These are phyloP conservation scores for Bellardia pandia DNA, from an alignment of 2,888 invertebrate species.

Conservation along the genomic window DNA sequence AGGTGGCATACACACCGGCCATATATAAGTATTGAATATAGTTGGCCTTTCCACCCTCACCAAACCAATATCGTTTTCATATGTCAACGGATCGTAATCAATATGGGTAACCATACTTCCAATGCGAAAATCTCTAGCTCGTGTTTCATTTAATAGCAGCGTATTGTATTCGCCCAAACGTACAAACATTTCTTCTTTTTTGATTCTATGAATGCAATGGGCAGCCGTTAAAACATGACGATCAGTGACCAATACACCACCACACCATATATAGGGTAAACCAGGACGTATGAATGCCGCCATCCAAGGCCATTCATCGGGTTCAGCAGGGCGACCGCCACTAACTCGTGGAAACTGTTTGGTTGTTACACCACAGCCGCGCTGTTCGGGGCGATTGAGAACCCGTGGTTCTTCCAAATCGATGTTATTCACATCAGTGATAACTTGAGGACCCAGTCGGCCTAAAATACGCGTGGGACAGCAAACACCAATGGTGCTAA, in stretches of 20 bases:
- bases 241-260: slow-evolving; percentile 92
- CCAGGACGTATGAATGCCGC: slow-evolving; percentile 89
- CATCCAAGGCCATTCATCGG: slow-evolving; percentile 93
- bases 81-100: slow-evolving; percentile 88
- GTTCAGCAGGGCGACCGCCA: slow-evolving; percentile 87
- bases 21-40: slow-evolving; percentile 90
- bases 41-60: slow-evolving; percentile 88
- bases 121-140: slow-evolving; percentile 89
- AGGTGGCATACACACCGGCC: slow-evolving; percentile 93
- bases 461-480: slow-evolving; percentile 86
- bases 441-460: slow-evolving; percentile 79
- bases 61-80: slow-evolving; percentile 91
- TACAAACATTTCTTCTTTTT: slow-evolving; percentile 87
- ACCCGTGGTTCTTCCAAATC: slow-evolving; percentile 75
- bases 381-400: slow-evolving; percentile 80
- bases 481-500: slow-evolving; percentile 88
- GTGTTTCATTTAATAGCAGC: slow-evolving; percentile 87
- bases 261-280: slow-evolving; percentile 88
- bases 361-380: slow-evolving; percentile 84
- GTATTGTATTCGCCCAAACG: slow-evolving; percentile 94
- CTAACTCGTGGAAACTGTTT: slow-evolving; percentile 85
- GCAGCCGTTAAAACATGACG: slow-evolving; percentile 84
- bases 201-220: slow-evolving; percentile 85
- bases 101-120: slow-evolving; percentile 88
- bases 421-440: slow-evolving; percentile 70